These are phyloP conservation scores for Agriopis leucophaearia DNA, from an alignment of 2,888 invertebrate genomes.

Conservation along the genomic window DNA sequence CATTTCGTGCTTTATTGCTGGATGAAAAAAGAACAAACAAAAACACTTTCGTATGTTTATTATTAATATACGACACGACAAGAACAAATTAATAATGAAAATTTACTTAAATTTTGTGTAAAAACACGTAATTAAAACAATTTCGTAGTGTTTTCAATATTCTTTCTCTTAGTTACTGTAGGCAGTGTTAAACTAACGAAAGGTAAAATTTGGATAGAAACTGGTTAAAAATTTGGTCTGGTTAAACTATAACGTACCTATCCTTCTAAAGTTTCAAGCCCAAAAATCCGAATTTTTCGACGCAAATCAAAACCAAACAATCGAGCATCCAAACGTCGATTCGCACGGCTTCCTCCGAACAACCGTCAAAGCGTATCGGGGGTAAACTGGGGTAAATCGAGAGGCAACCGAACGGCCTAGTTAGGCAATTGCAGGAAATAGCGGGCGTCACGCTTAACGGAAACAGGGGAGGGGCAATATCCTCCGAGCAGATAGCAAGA, in stretches of 20 bases:
- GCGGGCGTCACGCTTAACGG: conserved; percentile 38
- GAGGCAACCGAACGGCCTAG: conserved; percentile 40
- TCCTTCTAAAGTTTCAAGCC: background rate
- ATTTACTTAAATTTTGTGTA: too few relatives aligned
- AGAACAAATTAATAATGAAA: too few relatives aligned
- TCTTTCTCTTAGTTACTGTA: too few relatives aligned
- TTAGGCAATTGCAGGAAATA: conserved; percentile 43
- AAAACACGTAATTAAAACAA: too few relatives aligned
- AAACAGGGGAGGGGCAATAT: conserved; percentile 41
- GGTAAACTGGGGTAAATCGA: conserved; percentile 39
- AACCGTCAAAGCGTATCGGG: conserved; percentile 30
- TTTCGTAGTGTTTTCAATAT: too few relatives aligned
- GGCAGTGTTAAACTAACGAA: too few relatives aligned
- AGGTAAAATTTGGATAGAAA: too few relatives aligned
- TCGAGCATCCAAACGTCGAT: conserved; percentile 14
- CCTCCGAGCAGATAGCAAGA: conserved; percentile 27
- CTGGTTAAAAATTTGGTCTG: background rate
- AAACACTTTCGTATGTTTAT: too few relatives aligned
- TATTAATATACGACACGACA: too few relatives aligned
- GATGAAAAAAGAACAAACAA: too few relatives aligned
- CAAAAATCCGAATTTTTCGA: background rate
- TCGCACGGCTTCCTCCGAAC: conserved; percentile 16
- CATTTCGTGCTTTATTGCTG: too few relatives aligned
- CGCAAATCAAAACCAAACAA: conserved; percentile 22
- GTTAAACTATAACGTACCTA: background rate